phyloP scores from a whole-genome alignment of 1,140 invertebrate genomes.

The Drosophila nasuta region DNA sequence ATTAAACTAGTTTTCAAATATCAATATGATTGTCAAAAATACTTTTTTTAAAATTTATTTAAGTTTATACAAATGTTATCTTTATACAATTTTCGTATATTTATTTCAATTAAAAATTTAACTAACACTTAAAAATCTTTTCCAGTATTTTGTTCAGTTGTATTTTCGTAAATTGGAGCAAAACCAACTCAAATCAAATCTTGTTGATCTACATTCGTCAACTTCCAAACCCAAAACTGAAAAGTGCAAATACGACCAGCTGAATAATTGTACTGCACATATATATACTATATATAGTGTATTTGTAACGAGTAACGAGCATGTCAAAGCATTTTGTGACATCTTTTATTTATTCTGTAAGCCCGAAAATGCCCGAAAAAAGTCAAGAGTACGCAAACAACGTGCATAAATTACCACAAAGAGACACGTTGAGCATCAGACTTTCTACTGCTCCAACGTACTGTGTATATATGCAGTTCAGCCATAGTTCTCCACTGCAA shows the following conservation, averaged over 20 bases:
- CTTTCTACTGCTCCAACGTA: conserved; percentile 22
- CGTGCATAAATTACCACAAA: conserved; percentile 78
- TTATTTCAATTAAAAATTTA: too few relatives aligned
- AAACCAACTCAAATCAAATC: not conserved
- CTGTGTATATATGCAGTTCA: not conserved
- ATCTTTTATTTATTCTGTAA: conserved; percentile 77
- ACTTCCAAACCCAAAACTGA: not conserved
- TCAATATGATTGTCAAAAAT: too few relatives aligned
- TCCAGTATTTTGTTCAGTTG: not conserved
- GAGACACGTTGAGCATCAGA: conserved; percentile 54
- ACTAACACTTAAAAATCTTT: too few relatives aligned
- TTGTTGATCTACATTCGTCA: not conserved
- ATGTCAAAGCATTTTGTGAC: conserved; percentile 74
- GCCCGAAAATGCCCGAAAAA: conserved; percentile 70
- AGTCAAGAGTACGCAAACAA: conserved; percentile 74
- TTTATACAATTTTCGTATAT: too few relatives aligned
- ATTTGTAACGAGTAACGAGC: conserved; percentile 57
- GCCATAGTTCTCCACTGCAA: conserved; percentile 53
- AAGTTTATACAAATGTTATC: too few relatives aligned
- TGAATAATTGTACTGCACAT: conserved; percentile 1
- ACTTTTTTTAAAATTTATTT: too few relatives aligned
- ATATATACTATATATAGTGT: not conserved
- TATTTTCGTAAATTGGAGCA: too few relatives aligned
- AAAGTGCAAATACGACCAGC: not conserved
- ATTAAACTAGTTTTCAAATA: too few relatives aligned